A percentile compares a stretch with the other conserved stretches of the same genome.
phyloP scores from a whole-genome alignment of 1,140 invertebrate species.

The Drosophila bocqueti region DNA sequence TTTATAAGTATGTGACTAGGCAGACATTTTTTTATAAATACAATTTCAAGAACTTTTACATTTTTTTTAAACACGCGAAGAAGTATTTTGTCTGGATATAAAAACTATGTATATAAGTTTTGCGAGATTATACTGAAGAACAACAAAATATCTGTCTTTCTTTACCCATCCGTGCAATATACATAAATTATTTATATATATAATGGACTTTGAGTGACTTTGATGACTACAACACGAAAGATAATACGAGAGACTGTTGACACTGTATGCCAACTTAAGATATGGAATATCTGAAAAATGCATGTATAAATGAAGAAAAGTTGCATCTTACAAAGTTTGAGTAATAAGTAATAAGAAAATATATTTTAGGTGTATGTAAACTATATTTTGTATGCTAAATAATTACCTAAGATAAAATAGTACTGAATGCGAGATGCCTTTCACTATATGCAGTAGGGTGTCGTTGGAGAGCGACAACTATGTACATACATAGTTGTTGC shows the following conservation, averaged over 20 bases:
- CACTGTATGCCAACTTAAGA: not conserved
- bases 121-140: slow-evolving; percentile 21
- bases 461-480: slow-evolving; percentile 25
- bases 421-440: not conserved
- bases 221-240: not conserved
- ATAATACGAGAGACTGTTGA: slow-evolving; percentile 7
- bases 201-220: slow-evolving; percentile 31
- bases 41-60: slow-evolving; percentile 36
- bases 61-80: slow-evolving; percentile 22
- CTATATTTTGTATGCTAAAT: too few species aligned
- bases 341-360: too few species aligned
- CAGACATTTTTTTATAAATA: slow-evolving; percentile 35
- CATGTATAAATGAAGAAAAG: not conserved
- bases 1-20: slow-evolving; percentile 3
- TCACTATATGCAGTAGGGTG: slow-evolving; percentile 21
- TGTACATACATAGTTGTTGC: slow-evolving; percentile 11
- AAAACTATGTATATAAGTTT: slow-evolving; percentile 17
- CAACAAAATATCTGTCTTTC: slow-evolving; percentile 28
- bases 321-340: not conserved
- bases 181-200: slow-evolving; percentile 3
- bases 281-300: slow-evolving; percentile 1
- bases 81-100: slow-evolving; percentile 25
- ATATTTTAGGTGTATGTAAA: not conserved
- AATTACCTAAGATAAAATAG: not conserved
- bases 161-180: slow-evolving; percentile 13